These are phyloP conservation scores for Heteromyza rotundicornis DNA, from an alignment of 2,888 invertebrate genomes.

Conservation along the genomic window DNA sequence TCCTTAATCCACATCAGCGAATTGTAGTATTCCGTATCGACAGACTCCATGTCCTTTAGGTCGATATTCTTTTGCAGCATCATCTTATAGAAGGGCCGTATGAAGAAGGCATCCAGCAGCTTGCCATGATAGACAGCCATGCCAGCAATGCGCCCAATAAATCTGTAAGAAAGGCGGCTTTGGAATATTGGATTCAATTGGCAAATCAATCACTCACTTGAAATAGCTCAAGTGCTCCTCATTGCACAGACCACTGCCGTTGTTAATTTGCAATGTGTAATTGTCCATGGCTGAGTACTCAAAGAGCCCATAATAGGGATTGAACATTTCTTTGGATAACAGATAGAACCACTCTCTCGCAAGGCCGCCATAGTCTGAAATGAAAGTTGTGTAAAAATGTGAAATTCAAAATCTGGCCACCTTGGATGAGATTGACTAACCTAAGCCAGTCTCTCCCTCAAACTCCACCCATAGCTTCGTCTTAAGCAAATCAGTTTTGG, in stretches of 20 bases:
- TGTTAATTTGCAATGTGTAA: constrained; percentile 98
- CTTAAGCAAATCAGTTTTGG: constrained; percentile 89
- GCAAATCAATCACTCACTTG: constrained; percentile 65
- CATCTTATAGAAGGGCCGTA: constrained; percentile 99
- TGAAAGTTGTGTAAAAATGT: too few species aligned
- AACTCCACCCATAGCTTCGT: constrained; percentile 99
- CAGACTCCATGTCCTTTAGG: constrained; percentile 97
- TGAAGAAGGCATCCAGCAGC: constrained; percentile 97
- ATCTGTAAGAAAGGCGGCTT: constrained; percentile 61
- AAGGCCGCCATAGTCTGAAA: constrained; percentile 91
- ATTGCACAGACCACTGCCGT: constrained; percentile 95
- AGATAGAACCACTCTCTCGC: constrained; percentile 99
- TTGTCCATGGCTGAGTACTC: constrained; percentile 99
- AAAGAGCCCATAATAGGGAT: constrained; percentile 98
- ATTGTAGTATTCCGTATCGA: constrained; percentile 98
- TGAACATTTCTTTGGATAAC: constrained; percentile 99
- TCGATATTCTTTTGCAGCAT: constrained; percentile 95
- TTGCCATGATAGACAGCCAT: constrained; percentile 99
- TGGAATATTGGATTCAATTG: neutral
- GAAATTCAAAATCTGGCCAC: too few species aligned
- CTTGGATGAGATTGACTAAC: constrained; percentile 63
- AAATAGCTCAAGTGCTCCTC: constrained; percentile 98
- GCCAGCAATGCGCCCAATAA: constrained; percentile 96
- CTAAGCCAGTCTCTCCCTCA: constrained; percentile 91
- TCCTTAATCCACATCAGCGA: constrained; percentile 83